Base-by-base conservation (phyloP, 2,888 invertebrate genomes). In the Helicoverpa assulta region DNA sequence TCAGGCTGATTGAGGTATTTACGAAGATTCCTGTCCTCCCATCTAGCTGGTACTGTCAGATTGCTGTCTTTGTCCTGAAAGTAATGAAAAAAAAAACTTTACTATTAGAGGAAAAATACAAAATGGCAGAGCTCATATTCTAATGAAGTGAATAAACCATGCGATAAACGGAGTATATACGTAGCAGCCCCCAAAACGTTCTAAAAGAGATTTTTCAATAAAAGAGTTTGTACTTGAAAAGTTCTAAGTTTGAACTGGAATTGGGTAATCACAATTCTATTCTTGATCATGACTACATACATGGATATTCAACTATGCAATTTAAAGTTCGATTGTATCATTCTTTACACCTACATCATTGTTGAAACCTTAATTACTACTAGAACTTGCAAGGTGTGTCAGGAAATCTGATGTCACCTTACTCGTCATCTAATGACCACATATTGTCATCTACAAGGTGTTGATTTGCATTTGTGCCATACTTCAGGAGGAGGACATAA, bases 1-100 rank as follows among this genome's bases (percentile, higher is more conserved):
- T 95, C 94, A 19, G 95, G 96, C 82, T 96, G 96, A 88, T 96
- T 96, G 83, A 97, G 95, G 83, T 97, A 97, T 79, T 95, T 96
- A 69, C 97, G 92, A 52, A 97, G 94, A 81, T 96, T 96, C 81
- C 96, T 96, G 86, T 97, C 97, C 87, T 97, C 97, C 96, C 96
- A 97, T 65, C 96, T 94, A 57, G 96, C 97, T 51, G 97, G 96
- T 37, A 97, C 96, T 2, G 97, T 97, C 66, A 98, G 91, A 80
- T 96, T 97, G 82, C 97, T 96, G 73, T 96, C 96, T 80, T 96
- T 94, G 74, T 97, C 96, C 96, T 96, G 90, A 69, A 92, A 88
- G 86, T 43, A 43, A 67, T 21, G 51, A 43, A 55, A 59, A 0
- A 33, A 26, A 14, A 5, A 21, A 1, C 10, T 4, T 21, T 59